Base-by-base conservation (phyloP, 1,140 invertebrate genomes). In the Drosophila novamexicana region DNA sequence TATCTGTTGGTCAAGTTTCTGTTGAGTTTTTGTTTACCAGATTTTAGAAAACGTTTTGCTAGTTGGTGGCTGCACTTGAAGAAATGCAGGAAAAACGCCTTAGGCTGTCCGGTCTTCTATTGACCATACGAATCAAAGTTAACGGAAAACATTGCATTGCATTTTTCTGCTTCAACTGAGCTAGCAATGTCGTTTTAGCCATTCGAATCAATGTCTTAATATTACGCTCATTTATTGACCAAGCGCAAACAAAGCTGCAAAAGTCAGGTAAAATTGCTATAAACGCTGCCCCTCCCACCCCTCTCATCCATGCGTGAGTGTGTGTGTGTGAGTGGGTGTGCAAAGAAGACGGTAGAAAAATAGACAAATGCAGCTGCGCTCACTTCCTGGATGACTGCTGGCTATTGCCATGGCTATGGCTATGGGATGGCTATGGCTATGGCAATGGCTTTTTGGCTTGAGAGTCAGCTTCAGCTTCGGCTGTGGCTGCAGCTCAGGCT, bases 161-260 rank as follows among this genome's bases (percentile, higher is more conserved):
- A 73, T 42, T 61, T 49, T 67, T 49, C 58, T 63, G 52, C 40
- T 56, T 39, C 52, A 71, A 50, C 62, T 47, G 52, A 62, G 14
- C 39, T 52, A 50, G 45, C 69, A 72, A 58, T 84, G 74, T 79
- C 71, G 74, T 66, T 81, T 72, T 70, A 70, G 65, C 76, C 79
- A 73, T 61, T 50, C 67, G 71, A 74, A 74, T 80, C 76, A 79
- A 76, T 83, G 83, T 75, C 76, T 77, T 83, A 79, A 88, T 88
- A 88, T 88, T 77, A 62, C 80, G 84, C 79, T 88, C 83, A 88
- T 88, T 89, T 88, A 88, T 88, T 88, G 83, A 89, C 79, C 79
- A 52, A 56, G 7, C 37, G 74, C 84, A 88, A 88, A 89, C 80
- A 88, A 59, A 75, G 39, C 71, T 66, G 58, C 83, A 77, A 37